Evolutionary conservation across 2,888 invertebrate genomes (phyloP).

Genomic region (Leistus spinibarbis): DNA sequence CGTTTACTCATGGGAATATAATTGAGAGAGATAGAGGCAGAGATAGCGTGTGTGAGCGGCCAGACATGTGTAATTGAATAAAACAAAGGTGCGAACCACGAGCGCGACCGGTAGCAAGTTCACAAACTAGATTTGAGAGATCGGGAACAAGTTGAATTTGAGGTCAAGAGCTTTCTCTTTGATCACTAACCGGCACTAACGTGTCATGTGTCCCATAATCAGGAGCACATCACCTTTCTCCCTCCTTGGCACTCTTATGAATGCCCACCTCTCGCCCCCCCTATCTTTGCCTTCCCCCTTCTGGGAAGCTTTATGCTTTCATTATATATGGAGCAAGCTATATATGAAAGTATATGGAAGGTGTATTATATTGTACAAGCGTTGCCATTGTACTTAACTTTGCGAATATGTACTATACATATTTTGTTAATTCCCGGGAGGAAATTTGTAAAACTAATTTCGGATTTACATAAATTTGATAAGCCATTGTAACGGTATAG

Average conservation of each 20-base stretch:
- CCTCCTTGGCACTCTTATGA: no score
- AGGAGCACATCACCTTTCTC: background rate
- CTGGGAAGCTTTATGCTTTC: background rate
- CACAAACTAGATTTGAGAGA: slow-evolving; percentile 9
- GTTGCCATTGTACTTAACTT: no score
- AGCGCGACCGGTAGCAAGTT: background rate
- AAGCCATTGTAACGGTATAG: background rate
- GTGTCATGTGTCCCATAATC: slow-evolving; percentile 3
- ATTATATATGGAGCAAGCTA: no score
- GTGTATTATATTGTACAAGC: no score
- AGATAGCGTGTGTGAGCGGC: background rate
- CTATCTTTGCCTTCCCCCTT: background rate
- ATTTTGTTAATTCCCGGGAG: background rate
- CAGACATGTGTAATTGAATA: background rate
- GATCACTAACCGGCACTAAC: background rate
- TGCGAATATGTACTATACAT: background rate
- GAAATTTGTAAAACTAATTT: background rate
- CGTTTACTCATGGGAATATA: no score
- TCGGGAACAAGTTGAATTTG: background rate
- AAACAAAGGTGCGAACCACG: slow-evolving; percentile 1
- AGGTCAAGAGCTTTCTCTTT: background rate
- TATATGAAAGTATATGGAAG: no score
- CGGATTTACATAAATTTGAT: background rate
- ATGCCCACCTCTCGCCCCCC: background rate
- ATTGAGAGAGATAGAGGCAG: background rate